phyloP scores from a whole-genome alignment of 1,140 invertebrate genomes.

The Bombyx mori region ASM3026992v2 NC_085118.1:9625001-9625500 shows the following conservation, averaged over 20 bases:
- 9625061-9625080: too few relatives aligned
- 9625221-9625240: slow-evolving; percentile 63
- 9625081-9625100: too few relatives aligned
- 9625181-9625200: slow-evolving; percentile 47
- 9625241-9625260: slow-evolving; percentile 62
- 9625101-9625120: slow-evolving; percentile 14
- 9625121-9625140: slow-evolving; percentile 39
- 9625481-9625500: slow-evolving; percentile 22
- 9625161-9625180: slow-evolving; percentile 62
- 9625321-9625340: slow-evolving; percentile 6
- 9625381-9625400: too few relatives aligned
- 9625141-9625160: slow-evolving; percentile 66
- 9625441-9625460: slow-evolving; percentile 1
- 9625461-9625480: slow-evolving; percentile 13
- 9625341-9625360: too few relatives aligned
- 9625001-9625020: too few relatives aligned
- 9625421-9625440: too few relatives aligned
- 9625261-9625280: slow-evolving; percentile 62
- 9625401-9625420: too few relatives aligned
- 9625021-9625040: too few relatives aligned
- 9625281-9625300: slow-evolving; percentile 61
- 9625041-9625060: too few relatives aligned
- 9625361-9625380: too few relatives aligned
- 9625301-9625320: slow-evolving; percentile 50
- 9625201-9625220: slow-evolving; percentile 58